Evolutionary conservation across 2,888 invertebrate species (phyloP), one percentile per base, ranked within the genome.

Genomic region (Plebejus anna): DNA sequence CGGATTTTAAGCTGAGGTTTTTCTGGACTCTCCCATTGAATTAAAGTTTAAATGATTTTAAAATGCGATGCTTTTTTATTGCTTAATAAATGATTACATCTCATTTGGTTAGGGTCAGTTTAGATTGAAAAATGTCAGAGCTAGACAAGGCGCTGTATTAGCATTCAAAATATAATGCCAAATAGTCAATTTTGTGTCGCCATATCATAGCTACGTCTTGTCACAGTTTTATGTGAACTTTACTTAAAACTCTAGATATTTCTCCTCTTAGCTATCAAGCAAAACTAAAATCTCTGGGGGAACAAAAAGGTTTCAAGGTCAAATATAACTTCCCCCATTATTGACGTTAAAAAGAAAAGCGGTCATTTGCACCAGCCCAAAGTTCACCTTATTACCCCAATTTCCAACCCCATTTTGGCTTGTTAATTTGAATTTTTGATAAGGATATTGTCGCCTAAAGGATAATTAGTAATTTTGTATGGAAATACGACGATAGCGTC

Each of bases 351-450:
- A 32, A 32, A 32, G 9, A 59, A 59, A 59, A n/a, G 22, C 22
- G 22, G 22, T 28, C 61, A 3, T 9, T 61, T 61, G 22, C 61
- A 22, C 22, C 61, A 32, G 13, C 66, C 66, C 32, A 66, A 36
- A 66, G 28, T 16, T 13, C 3, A 1, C 28, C 4, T 66, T 32
- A 22, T 32, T 66, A 1, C 66, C 66, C 66, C 32, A 66, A 32
- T 66, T 59, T 66, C 32, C 3, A 66, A 66, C 66, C 66, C 66
- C 66, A 66, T 32, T 66, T 36, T 4, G 66, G 32, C 51, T 55
- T 73, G 51, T 51, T 73, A 73, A 73, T 66, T 66, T 32, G 13
- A 66, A 36, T 66, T 66, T 66, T 66, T 66, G 66, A 66, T 66
- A 32, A 66, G 66, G 66, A 66, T 66, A 36, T 66, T 66, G 66